Evolutionary conservation across 1,140 invertebrate species (phyloP).

Genomic region (Triops cancriformis): DNA sequence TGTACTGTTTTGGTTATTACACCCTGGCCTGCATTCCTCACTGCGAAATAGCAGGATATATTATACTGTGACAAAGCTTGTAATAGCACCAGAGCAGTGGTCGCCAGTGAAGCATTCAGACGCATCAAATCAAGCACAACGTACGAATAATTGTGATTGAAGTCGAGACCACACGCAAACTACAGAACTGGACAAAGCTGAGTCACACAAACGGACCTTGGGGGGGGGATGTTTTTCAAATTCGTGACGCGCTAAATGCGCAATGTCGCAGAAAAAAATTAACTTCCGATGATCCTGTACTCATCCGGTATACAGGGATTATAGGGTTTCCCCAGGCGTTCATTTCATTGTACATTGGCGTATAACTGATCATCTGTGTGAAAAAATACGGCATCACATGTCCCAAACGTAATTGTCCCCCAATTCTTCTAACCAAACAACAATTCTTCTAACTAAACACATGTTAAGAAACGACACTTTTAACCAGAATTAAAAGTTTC

Average conservation of each 20-base stretch:
- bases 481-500: too few species aligned
- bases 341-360: too few species aligned
- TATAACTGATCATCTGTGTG: too few species aligned
- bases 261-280: too few species aligned
- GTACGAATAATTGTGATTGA: neutral
- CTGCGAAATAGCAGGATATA: neutral
- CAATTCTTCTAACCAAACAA: too few species aligned
- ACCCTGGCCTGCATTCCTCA: neutral
- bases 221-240: neutral
- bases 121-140: neutral
- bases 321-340: too few species aligned
- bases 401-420: too few species aligned
- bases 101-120: neutral
- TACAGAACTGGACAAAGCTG: neutral
- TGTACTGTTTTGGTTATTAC: neutral
- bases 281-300: too few species aligned
- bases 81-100: neutral
- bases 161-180: conserved; percentile 8
- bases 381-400: too few species aligned
- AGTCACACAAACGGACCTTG: neutral
- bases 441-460: too few species aligned
- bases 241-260: neutral
- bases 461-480: too few species aligned
- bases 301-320: too few species aligned
- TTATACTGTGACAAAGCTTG: neutral